Percentiles rank a stretch among this genome's conserved stretches.
Evolutionary conservation across 53 echinoderm and acorn worm species (phyloP).

Genomic region (Stichopus horrens): DNA sequence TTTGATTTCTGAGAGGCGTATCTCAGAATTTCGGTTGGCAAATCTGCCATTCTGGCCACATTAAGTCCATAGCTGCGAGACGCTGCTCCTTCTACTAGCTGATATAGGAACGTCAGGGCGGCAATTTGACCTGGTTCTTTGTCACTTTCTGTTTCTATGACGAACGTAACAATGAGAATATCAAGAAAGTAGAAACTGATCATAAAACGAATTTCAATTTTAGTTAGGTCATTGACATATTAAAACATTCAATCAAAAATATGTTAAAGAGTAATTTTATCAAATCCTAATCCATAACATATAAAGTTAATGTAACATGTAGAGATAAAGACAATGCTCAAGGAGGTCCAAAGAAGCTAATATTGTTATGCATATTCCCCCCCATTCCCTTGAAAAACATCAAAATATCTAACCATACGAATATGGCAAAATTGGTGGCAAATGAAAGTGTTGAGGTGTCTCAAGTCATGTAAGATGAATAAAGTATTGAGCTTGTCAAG

Average conservation of each 20-base stretch:
- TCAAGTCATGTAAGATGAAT: too few relatives aligned
- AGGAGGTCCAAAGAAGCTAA: too few relatives aligned
- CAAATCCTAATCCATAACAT: too few relatives aligned
- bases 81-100: slow-evolving; percentile 83
- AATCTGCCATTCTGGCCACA: slow-evolving; percentile 84
- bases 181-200: neutral
- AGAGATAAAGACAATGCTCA: too few relatives aligned
- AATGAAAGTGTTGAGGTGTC: too few relatives aligned
- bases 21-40: slow-evolving; percentile 66
- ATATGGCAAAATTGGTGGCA: too few relatives aligned
- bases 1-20: slow-evolving; percentile 72
- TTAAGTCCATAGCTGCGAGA: slow-evolving; percentile 90
- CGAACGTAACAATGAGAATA: neutral
- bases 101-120: slow-evolving; percentile 84
- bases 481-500: too few relatives aligned
- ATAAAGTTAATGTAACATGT: too few relatives aligned
- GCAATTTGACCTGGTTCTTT: slow-evolving; percentile 23
- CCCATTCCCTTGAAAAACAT: too few relatives aligned
- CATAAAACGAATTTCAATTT: too few relatives aligned
- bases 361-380: too few relatives aligned
- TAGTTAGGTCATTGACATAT: neutral
- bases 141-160: neutral
- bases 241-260: neutral
- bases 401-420: too few relatives aligned
- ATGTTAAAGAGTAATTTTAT: neutral